A percentile compares a stretch with the other conserved stretches of the same genome.
Evolutionary conservation across 2,888 invertebrate genomes (phyloP).

Genomic region (Rotaria magnacalcarata): DNA sequence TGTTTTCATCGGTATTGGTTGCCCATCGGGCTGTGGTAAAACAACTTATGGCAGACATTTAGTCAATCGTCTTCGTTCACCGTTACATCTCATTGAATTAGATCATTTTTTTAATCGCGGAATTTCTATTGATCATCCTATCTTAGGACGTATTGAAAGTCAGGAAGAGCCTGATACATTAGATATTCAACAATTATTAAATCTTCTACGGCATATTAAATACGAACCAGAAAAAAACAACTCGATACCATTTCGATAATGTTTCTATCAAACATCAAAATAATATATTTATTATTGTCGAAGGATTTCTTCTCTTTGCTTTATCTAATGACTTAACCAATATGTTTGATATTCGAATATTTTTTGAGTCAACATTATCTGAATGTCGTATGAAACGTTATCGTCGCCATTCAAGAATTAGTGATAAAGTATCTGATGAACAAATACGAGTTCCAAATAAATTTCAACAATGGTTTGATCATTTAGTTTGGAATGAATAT

Average conservation of each 20-base stretch:
- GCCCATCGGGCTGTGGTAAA: slow-evolving; percentile 2
- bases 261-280: not conserved
- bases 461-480: slow-evolving; percentile 2
- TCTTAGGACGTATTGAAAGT: not conserved
- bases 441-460: not conserved
- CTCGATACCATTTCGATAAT: not conserved
- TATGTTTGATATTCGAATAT: not conserved
- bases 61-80: not conserved
- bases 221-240: not conserved
- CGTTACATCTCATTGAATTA: not conserved
- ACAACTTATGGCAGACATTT: not conserved
- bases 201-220: not conserved
- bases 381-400: not conserved
- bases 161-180: not conserved
- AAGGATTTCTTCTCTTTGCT: not conserved
- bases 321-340: not conserved
- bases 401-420: not conserved
- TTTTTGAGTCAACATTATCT: not conserved
- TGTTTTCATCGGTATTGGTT: not conserved
- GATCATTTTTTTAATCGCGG: not conserved
- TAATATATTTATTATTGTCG: not conserved
- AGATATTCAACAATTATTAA: not conserved
- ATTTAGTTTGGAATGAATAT: not conserved
- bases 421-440: not conserved
- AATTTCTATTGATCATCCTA: not conserved